These are phyloP conservation scores for Heliopora coerulea DNA, from an alignment of 92 coral and sea anemone species.

Conservation along the genomic window DNA sequence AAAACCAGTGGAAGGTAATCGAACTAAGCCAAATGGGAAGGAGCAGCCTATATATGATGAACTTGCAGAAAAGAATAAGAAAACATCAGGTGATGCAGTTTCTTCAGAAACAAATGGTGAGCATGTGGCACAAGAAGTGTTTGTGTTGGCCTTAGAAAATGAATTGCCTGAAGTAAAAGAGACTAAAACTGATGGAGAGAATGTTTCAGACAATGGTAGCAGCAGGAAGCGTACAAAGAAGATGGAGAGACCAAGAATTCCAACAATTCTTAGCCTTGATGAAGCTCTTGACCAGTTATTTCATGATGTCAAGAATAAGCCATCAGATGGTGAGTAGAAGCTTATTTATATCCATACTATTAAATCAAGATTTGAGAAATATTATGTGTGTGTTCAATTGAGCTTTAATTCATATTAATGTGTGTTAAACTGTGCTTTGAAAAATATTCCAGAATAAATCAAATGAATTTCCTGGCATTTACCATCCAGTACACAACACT, in stretches of 20 bases:
- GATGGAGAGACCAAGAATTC: conserved; percentile 85
- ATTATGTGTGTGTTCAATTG: too few species aligned
- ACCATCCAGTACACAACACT: too few species aligned
- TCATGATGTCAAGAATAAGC: conserved; percentile 36
- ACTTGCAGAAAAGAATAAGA: conserved; percentile 52
- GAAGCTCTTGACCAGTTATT: conserved; percentile 46
- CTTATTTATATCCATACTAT: not conserved
- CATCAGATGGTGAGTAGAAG: conserved; percentile 11
- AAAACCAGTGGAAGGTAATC: conserved; percentile 40
- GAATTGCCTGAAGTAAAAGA: not conserved
- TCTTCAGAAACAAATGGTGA: not conserved
- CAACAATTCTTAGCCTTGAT: conserved; percentile 74
- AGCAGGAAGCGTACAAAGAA: conserved; percentile 54
- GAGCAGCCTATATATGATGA: conserved; percentile 27
- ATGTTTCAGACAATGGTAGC: conserved; percentile 16
- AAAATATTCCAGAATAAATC: too few species aligned
- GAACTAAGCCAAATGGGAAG: conserved; percentile 34
- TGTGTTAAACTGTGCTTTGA: too few species aligned
- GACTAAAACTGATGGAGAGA: conserved; percentile 1
- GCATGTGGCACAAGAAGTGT: not conserved
- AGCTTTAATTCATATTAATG: too few species aligned
- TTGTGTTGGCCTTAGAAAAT: not conserved
- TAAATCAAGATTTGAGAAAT: too few species aligned
- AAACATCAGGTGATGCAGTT: not conserved
- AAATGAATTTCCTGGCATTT: too few species aligned